Evolutionary conservation across 2,113 vertebrate genomes (phyloP).

Genomic region (Nothobranchius furzeri): DNA sequence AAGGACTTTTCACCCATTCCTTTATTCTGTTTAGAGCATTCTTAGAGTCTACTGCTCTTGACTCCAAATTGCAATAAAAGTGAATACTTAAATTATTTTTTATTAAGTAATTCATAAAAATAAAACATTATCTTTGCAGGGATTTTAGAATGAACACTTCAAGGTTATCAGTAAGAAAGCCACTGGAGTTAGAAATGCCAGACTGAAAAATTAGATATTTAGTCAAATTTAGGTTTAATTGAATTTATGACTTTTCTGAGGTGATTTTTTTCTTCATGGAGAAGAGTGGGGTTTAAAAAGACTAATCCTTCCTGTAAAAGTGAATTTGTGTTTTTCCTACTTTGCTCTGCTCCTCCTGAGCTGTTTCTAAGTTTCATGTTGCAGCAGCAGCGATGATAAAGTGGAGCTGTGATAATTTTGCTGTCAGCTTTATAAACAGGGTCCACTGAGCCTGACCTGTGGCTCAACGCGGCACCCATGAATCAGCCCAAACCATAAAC

Average conservation of each 20-base stretch:
- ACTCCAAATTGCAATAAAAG: not conserved
- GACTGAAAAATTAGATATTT: no score
- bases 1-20: no score
- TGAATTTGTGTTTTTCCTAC: not conserved
- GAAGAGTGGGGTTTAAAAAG: not conserved
- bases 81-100: not conserved
- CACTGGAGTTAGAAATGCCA: conserved; percentile 3
- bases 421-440: conserved; percentile 67
- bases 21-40: no score
- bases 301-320: not conserved
- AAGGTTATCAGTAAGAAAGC: conserved; percentile 8
- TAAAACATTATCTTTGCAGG: not conserved
- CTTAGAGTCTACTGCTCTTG: not conserved
- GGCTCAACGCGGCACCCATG: conserved; percentile 55
- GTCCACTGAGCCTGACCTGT: conserved; percentile 56
- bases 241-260: no score
- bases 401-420: conserved; percentile 53
- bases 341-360: not conserved
- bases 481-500: conserved; percentile 70
- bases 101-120: not conserved
- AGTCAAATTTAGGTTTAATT: no score
- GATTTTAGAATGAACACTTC: conserved; percentile 5
- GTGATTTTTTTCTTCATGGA: no score
- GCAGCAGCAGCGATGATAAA: conserved; percentile 49
- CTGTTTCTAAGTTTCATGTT: not conserved